phyloP scores from a whole-genome alignment of 2,113 vertebrate species.

The Micronycteris hirsuta region DNA sequence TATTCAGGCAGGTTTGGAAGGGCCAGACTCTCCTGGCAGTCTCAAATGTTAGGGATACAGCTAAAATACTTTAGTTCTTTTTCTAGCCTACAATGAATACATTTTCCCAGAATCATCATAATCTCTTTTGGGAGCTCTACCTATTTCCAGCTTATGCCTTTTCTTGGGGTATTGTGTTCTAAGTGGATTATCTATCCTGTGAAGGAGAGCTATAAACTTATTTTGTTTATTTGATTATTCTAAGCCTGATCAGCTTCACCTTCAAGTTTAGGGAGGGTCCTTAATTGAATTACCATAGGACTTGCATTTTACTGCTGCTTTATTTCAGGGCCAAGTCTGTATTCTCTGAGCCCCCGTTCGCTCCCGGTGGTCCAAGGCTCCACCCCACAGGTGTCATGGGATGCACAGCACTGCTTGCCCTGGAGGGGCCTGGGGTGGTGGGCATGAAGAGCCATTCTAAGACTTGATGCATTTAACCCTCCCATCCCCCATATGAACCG shows the following conservation, averaged over 20 bases:
- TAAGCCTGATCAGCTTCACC: conserved; percentile 56
- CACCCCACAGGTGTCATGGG: neutral
- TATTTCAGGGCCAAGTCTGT: neutral
- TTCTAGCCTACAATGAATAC: neutral
- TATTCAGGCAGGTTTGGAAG: neutral
- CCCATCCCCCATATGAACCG: too few species aligned
- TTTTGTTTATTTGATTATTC: conserved; percentile 59
- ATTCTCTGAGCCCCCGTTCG: neutral
- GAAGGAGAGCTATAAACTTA: conserved; percentile 46
- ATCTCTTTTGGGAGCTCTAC: conserved; percentile 17
- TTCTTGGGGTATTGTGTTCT: conserved; percentile 38
- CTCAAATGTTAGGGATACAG: neutral
- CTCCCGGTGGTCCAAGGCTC: neutral
- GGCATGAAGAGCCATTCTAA: neutral
- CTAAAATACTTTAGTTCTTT: neutral
- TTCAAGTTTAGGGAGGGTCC: conserved; percentile 47
- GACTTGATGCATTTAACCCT: neutral
- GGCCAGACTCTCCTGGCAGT: neutral
- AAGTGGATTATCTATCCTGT: conserved; percentile 47
- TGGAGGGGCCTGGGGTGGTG: neutral
- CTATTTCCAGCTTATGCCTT: neutral
- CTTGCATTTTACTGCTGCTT: neutral
- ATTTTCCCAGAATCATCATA: neutral
- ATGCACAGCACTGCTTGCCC: neutral
- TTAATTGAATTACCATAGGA: neutral